A percentile compares a stretch with the other conserved stretches of the same genome.
phyloP scores from a whole-genome alignment of 2,797 vertebrate species.

The Monodelphis domestica region DNA sequence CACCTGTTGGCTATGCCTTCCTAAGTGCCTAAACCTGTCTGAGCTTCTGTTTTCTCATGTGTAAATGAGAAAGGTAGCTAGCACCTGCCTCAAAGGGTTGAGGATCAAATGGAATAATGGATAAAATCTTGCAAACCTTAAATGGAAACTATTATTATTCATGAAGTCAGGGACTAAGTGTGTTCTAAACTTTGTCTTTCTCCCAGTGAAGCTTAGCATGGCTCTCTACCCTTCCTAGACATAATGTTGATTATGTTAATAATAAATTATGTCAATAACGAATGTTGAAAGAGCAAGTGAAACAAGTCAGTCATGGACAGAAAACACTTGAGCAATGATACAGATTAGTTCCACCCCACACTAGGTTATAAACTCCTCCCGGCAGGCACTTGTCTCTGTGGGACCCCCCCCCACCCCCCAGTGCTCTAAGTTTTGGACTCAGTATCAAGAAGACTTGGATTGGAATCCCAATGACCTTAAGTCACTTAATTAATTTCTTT shows the following conservation, averaged over 20 bases:
- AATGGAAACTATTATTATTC: background rate
- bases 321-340: background rate
- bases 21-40: background rate
- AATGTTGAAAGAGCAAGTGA: background rate
- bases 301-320: background rate
- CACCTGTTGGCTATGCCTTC: background rate
- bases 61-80: background rate
- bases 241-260: background rate
- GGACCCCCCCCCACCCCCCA: no score
- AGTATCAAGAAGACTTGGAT: background rate
- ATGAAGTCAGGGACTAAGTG: background rate
- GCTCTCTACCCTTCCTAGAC: background rate
- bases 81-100: background rate
- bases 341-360: background rate
- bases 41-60: background rate
- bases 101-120: background rate
- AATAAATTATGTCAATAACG: background rate
- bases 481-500: background rate
- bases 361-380: background rate
- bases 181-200: background rate
- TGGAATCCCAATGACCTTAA: background rate
- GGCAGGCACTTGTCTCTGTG: background rate
- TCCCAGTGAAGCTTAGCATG: background rate
- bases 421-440: background rate
- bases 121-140: background rate